Evolutionary conservation across 2,888 invertebrate species (phyloP).

Genomic region (Julus scanicus): DNA sequence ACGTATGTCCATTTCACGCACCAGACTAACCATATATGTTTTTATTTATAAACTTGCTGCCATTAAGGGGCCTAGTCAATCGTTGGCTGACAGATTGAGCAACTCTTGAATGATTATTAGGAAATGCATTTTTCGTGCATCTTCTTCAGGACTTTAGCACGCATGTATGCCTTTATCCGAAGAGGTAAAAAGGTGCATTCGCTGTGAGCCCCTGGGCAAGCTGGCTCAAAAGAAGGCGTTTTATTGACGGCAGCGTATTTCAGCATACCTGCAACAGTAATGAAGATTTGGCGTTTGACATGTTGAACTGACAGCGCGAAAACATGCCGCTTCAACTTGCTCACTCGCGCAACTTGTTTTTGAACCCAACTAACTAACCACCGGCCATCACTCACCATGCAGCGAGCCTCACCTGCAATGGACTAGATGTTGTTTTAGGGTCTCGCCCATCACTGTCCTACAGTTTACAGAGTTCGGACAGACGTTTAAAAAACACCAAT

Average conservation of each 20-base stretch:
- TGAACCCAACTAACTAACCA: conserved; percentile 7
- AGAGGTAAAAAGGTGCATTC: neutral
- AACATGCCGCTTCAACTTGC: neutral
- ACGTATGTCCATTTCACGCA: no score
- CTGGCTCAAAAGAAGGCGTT: conserved; percentile 17
- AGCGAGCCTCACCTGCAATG: neutral
- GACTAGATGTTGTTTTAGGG: neutral
- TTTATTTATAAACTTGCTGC: no score
- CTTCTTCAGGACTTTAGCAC: neutral
- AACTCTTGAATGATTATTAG: neutral
- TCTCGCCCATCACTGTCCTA: neutral
- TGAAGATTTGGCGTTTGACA: conserved; percentile 35
- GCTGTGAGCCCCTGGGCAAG: neutral
- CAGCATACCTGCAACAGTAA: conserved; percentile 33
- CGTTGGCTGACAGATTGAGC: neutral
- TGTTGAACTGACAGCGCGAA: neutral
- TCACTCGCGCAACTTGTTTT: neutral
- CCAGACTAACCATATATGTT: no score
- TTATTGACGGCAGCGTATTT: conserved; percentile 38
- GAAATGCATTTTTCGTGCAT: neutral
- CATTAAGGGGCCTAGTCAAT: no score
- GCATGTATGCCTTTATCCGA: neutral
- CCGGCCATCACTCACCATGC: neutral
- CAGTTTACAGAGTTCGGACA: neutral
- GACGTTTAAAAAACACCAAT: neutral